Conservation (phyloP, 2,797 vertebrate species). For the Coilia nasus region DNA sequence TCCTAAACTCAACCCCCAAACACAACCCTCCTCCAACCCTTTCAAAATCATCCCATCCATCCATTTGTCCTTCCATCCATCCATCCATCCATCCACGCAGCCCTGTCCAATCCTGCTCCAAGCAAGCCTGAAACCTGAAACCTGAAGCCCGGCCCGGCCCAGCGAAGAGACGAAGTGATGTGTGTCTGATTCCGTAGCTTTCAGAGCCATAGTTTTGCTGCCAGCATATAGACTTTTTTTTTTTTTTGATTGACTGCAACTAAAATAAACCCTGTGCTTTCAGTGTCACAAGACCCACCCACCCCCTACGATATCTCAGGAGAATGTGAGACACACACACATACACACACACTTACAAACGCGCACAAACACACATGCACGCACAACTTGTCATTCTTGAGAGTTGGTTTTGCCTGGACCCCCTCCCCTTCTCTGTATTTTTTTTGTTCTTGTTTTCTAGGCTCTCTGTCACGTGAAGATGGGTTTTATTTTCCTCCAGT, state of each 20-base stretch:
- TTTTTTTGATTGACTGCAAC: constrained; percentile 8
- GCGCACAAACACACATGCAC: constrained; percentile 39
- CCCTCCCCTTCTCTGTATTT: constrained; percentile 45
- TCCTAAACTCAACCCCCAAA: neutral
- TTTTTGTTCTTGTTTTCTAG: neutral
- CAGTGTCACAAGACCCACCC: neutral
- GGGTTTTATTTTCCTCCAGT: neutral
- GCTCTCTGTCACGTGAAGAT: neutral
- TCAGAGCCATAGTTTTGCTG: constrained; percentile 17
- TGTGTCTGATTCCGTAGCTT: constrained; percentile 11
- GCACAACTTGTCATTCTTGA: constrained; percentile 45
- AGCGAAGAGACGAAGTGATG: neutral
- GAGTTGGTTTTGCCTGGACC: neutral
- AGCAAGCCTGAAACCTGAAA: neutral
- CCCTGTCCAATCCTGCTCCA: neutral
- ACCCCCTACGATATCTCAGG: neutral
- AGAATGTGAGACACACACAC: constrained; percentile 18
- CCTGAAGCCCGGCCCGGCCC: neutral
- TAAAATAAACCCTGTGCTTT: constrained; percentile 10
- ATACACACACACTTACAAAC: neutral
- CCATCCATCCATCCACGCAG: neutral
- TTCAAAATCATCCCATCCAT: neutral
- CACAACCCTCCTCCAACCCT: neutral
- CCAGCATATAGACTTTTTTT: neutral
- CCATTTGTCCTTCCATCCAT: neutral